Conservation (phyloP, 2,797 vertebrate species). For the Aeoliscus strigatus region DNA sequence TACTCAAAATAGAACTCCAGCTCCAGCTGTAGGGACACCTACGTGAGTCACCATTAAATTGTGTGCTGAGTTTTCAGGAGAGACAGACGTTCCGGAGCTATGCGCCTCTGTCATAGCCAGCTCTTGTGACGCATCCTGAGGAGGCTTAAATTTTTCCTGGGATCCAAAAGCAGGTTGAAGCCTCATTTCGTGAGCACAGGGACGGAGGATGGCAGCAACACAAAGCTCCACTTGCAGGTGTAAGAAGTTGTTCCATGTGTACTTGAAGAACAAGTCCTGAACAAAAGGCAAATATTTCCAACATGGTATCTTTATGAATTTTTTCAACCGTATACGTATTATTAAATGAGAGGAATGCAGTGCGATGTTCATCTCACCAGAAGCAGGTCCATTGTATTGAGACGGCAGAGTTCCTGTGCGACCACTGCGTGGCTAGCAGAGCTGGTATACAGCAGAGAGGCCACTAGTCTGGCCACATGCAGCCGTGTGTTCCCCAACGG, state of each 20-base stretch:
- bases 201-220: conserved; percentile 88
- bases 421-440: conserved; percentile 80
- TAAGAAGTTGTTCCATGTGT: conserved; percentile 98
- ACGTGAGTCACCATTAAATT: conserved; percentile 89
- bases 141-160: conserved; percentile 55
- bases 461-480: conserved; percentile 88
- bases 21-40: conserved; percentile 48
- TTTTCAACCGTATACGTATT: background rate
- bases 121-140: conserved; percentile 55
- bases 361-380: conserved; percentile 78
- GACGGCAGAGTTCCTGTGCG: conserved; percentile 89
- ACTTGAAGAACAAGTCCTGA: conserved; percentile 97
- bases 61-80: conserved; percentile 58
- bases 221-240: conserved; percentile 98
- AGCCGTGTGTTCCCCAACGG: conserved; percentile 92
- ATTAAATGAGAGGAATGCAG: background rate
- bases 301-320: background rate
- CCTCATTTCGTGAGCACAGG: conserved; percentile 76
- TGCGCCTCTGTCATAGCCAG: conserved; percentile 22
- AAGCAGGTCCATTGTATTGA: conserved; percentile 88
- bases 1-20: background rate
- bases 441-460: conserved; percentile 90
- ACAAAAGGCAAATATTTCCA: conserved; percentile 1
- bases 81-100: conserved; percentile 28
- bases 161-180: conserved; percentile 60